phyloP scores from a whole-genome alignment of 2,797 vertebrate species.

The Moxostoma hubbsi region DNA sequence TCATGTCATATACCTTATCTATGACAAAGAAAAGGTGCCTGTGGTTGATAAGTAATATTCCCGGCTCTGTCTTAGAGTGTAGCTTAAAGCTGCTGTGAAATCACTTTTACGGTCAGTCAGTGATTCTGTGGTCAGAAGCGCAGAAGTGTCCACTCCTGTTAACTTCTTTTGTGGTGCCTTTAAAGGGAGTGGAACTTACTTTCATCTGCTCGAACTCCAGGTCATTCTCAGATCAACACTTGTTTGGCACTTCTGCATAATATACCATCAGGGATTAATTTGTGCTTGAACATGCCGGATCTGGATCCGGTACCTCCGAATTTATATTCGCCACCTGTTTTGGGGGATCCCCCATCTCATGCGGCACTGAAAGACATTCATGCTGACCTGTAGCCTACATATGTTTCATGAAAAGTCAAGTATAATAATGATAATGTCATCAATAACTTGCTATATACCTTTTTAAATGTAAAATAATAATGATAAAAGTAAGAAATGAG shows the following conservation, averaged over 20 bases:
- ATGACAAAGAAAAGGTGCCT: slow-evolving; percentile 1
- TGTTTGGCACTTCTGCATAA: background rate
- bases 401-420: too few relatives aligned
- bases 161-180: slow-evolving; percentile 30
- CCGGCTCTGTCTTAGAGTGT: background rate
- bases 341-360: too few relatives aligned
- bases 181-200: slow-evolving; percentile 16
- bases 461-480: too few relatives aligned
- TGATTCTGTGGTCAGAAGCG: slow-evolving; percentile 3
- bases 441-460: too few relatives aligned
- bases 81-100: slow-evolving; percentile 47
- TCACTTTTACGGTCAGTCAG: slow-evolving; percentile 28
- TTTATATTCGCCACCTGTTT: too few relatives aligned
- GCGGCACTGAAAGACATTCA: too few relatives aligned
- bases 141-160: slow-evolving; percentile 25
- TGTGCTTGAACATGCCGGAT: too few relatives aligned
- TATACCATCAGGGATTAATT: too few relatives aligned
- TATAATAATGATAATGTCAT: too few relatives aligned
- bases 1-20: background rate
- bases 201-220: slow-evolving; percentile 45
- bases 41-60: background rate
- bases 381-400: too few relatives aligned
- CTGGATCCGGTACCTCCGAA: too few relatives aligned
- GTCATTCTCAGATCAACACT: slow-evolving; percentile 12
- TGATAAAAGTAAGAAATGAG: too few relatives aligned